Evolutionary conservation across 2,888 invertebrate species (phyloP), one percentile per base, ranked within the genome.

Genomic region (Leucozona laternaria): DNA sequence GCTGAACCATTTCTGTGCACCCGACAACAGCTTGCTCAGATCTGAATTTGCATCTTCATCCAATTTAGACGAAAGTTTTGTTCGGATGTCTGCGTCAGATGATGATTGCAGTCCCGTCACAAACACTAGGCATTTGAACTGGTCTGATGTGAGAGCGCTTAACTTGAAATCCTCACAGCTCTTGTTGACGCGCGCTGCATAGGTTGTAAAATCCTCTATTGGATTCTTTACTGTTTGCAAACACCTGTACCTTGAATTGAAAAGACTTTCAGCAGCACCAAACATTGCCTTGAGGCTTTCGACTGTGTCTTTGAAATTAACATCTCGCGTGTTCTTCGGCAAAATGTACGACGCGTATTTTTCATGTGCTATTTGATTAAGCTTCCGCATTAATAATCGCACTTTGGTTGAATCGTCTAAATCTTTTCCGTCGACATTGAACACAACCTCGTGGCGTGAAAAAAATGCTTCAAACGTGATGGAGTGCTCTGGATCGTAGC

Each of bases 161-260:
- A n/a, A n/a, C n/a, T n/a, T n/a, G n/a, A n/a, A n/a, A n/a, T n/a
- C n/a, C n/a, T n/a, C n/a, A n/a, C n/a, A n/a, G n/a, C n/a, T n/a
- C n/a, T n/a, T n/a, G n/a, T n/a, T n/a, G n/a, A n/a, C n/a, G n/a
- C n/a, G n/a, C n/a, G n/a, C n/a, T n/a, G n/a, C n/a, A n/a, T n/a
- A n/a, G n/a, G n/a, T n/a, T 8, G n/a, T 76, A 17, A 45, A 76
- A 17, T 57, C 66, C 17, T 53, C 40, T 13, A 8, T 11, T 13
- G 17, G 17, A 22, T 20, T 55, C 13, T 76, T 43, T 4, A 37
- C 25, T 40, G 66, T 66, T 13, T 58, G 77, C 6, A 77, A 13
- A 34, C 58, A 78, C 13, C 45, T 58, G 25, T 58, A 78, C 5
- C 78, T 17, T 17, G 17, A n/a, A 13, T 45, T 77, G 17, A 77